Evolutionary conservation across 2,113 vertebrate genomes (phyloP).

Genomic region (Mixornis gularis): DNA sequence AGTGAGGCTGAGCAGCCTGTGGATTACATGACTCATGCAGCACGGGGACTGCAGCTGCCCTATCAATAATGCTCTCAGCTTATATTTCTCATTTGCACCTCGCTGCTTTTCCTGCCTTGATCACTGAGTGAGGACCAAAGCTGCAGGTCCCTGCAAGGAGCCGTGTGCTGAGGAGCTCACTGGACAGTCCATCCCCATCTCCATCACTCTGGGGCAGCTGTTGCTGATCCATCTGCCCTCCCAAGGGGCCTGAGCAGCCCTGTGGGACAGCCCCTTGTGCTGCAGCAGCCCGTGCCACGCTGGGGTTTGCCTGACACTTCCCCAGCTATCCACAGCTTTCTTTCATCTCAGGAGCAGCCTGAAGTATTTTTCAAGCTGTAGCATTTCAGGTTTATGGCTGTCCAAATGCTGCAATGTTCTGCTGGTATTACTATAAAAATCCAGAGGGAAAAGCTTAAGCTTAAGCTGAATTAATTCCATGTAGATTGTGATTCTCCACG

Average conservation of each 20-base stretch:
- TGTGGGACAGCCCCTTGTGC: background rate
- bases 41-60: background rate
- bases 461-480: background rate
- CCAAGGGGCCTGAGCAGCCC: background rate
- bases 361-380: slow-evolving; percentile 39
- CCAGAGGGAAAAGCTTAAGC: background rate
- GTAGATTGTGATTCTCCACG: background rate
- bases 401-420: background rate
- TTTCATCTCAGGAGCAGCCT: slow-evolving; percentile 41
- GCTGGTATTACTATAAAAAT: background rate
- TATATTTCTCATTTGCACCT: slow-evolving; percentile 16
- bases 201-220: background rate
- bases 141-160: background rate
- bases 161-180: background rate
- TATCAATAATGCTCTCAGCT: slow-evolving; percentile 10
- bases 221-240: background rate
- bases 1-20: background rate
- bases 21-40: background rate
- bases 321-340: slow-evolving; percentile 5
- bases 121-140: background rate
- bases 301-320: slow-evolving; percentile 11
- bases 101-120: background rate
- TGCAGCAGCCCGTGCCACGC: background rate
- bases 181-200: background rate
- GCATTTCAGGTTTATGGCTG: background rate